phyloP scores from a whole-genome alignment of 1,140 invertebrate genomes.

The Lasaia peninsularis region DNA sequence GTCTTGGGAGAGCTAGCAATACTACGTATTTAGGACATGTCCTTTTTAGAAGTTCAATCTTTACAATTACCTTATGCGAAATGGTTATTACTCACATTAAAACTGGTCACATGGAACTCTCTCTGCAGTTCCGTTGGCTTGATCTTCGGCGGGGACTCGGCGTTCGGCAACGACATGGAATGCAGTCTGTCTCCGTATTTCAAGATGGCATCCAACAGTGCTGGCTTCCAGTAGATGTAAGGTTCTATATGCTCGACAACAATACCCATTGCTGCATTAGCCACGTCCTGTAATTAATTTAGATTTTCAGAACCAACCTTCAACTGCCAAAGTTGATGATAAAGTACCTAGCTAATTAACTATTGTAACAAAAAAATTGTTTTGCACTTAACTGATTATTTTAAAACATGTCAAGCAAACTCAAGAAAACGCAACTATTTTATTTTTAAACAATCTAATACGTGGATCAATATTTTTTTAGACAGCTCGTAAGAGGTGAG shows the following conservation, averaged over 20 bases:
- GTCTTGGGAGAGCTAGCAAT: too few species aligned
- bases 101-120: conserved; percentile 64
- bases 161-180: conserved; percentile 55
- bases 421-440: too few species aligned
- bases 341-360: too few species aligned
- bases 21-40: background rate
- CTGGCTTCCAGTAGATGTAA: conserved; percentile 53
- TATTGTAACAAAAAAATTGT: too few species aligned
- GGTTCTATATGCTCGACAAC: conserved; percentile 63
- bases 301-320: background rate
- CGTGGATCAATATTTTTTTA: too few species aligned
- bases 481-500: too few species aligned
- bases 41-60: background rate
- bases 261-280: conserved; percentile 58
- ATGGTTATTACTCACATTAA: conserved; percentile 46
- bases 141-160: conserved; percentile 38
- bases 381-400: too few species aligned
- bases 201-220: conserved; percentile 67
- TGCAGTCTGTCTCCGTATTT: conserved; percentile 76
- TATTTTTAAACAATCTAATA: too few species aligned
- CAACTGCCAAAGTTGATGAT: too few species aligned
- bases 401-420: too few species aligned
- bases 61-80: too few species aligned
- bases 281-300: conserved; percentile 44
- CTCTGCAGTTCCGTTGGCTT: conserved; percentile 36